Conservation (phyloP, 2,797 vertebrate genomes). For the Sebastes minor region DNA sequence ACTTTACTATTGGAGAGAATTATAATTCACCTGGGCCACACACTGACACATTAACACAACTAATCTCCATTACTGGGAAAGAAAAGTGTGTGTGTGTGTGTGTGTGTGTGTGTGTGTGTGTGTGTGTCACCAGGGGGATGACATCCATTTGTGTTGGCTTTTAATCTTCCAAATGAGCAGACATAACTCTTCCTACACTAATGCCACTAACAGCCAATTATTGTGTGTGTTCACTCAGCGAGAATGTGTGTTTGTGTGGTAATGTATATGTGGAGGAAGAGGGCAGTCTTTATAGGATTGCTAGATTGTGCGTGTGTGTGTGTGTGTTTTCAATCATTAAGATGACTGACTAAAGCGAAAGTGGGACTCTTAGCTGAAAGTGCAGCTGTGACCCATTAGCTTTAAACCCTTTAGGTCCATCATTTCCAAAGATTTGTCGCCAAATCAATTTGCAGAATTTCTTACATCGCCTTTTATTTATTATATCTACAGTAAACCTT, state of each 20-base stretch:
- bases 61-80: conserved; percentile 50
- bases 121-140: conserved; percentile 17
- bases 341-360: background rate
- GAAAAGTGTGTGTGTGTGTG: conserved; percentile 14
- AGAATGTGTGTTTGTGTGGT: background rate
- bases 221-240: background rate
- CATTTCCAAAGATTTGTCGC: background rate
- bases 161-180: conserved; percentile 59
- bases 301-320: background rate
- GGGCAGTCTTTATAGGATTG: background rate
- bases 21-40: conserved; percentile 40
- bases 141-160: conserved; percentile 48
- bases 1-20: conserved; percentile 22
- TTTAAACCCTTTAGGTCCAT: background rate
- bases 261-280: background rate
- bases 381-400: background rate
- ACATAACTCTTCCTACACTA: conserved; percentile 39
- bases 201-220: conserved; percentile 42
- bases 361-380: conserved; percentile 4
- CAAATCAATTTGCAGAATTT: too few species aligned
- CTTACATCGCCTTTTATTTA: too few species aligned
- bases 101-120: conserved; percentile 16
- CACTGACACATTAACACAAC: conserved; percentile 57
- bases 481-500: too few species aligned
- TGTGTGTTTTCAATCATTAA: conserved; percentile 13